These are phyloP conservation scores for Periophthalmus magnuspinnatus DNA, from an alignment of 2,797 vertebrate species.

Conservation along the genomic window DNA sequence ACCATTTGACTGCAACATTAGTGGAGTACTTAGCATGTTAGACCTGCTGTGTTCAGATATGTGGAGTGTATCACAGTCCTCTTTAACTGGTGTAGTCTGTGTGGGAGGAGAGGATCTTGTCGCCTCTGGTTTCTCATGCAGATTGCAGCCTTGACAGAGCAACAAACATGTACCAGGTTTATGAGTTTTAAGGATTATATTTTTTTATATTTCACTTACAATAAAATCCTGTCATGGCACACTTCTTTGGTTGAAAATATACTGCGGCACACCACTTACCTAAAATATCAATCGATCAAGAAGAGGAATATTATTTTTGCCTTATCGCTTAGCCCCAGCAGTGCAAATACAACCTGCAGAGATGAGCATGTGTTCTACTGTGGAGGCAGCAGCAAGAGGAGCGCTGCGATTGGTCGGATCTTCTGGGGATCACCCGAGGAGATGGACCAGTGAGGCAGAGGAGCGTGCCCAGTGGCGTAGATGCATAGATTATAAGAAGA, in stretches of 20 bases:
- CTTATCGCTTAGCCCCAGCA: background rate
- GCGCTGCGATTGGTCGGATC: background rate
- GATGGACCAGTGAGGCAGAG: background rate
- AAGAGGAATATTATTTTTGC: background rate
- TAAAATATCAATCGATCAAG: no score
- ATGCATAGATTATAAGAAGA: background rate
- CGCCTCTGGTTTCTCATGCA: background rate
- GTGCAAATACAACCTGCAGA: background rate
- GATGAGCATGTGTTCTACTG: background rate
- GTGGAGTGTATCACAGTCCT: background rate
- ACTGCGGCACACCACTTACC: no score
- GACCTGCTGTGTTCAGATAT: background rate
- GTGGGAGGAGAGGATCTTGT: background rate
- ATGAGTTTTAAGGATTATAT: no score
- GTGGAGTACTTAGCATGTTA: background rate
- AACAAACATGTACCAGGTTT: no score
- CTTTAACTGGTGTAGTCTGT: background rate
- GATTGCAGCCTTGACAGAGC: no score
- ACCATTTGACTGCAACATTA: background rate
- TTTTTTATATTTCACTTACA: no score
- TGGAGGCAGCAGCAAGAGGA: background rate
- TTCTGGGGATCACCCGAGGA: background rate
- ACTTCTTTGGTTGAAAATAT: no score
- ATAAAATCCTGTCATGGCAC: no score
- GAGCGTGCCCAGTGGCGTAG: background rate